These are phyloP conservation scores for Nasonia longicornis DNA, from an alignment of 1,140 invertebrate species.

Conservation along the genomic window DNA sequence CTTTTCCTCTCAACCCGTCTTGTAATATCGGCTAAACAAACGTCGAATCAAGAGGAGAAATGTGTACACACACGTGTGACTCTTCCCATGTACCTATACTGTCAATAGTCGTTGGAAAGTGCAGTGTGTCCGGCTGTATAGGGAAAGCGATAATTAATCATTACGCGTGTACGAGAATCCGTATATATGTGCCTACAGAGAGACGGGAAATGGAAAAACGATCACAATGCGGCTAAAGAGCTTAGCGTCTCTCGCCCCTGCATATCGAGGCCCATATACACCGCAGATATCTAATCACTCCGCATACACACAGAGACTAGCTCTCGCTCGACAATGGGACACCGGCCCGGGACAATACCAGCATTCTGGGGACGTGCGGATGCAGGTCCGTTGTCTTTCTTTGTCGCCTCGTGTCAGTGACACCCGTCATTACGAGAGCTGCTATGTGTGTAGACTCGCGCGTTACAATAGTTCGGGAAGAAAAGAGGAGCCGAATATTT, in stretches of 20 bases:
- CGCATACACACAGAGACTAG: slow-evolving; percentile 24
- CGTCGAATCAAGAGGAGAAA: slow-evolving; percentile 40
- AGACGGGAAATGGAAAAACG: slow-evolving; percentile 34
- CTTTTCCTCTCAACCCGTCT: slow-evolving; percentile 7
- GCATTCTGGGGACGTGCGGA: neutral
- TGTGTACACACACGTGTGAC: neutral
- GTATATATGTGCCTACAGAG: neutral
- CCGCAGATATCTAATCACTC: slow-evolving; percentile 40
- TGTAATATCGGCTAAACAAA: slow-evolving; percentile 39
- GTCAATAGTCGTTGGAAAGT: too few relatives aligned
- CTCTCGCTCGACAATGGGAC: slow-evolving; percentile 19
- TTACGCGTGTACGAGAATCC: too few relatives aligned
- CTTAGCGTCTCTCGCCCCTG: slow-evolving; percentile 7
- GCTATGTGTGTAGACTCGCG: neutral
- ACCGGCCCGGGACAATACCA: slow-evolving; percentile 23
- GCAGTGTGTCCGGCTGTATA: too few relatives aligned
- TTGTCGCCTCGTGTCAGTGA: slow-evolving; percentile 43
- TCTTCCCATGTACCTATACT: neutral
- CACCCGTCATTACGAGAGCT: slow-evolving; percentile 38
- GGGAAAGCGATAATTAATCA: too few relatives aligned
- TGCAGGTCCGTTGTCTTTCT: slow-evolving; percentile 46
- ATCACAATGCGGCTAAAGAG: slow-evolving; percentile 23
- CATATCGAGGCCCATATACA: neutral
- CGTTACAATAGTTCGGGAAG: neutral
- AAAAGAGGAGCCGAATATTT: slow-evolving; percentile 26